These are phyloP conservation scores for Gambelia wislizenii DNA, from an alignment of 2,797 vertebrate species.

Conservation along the genomic window DNA sequence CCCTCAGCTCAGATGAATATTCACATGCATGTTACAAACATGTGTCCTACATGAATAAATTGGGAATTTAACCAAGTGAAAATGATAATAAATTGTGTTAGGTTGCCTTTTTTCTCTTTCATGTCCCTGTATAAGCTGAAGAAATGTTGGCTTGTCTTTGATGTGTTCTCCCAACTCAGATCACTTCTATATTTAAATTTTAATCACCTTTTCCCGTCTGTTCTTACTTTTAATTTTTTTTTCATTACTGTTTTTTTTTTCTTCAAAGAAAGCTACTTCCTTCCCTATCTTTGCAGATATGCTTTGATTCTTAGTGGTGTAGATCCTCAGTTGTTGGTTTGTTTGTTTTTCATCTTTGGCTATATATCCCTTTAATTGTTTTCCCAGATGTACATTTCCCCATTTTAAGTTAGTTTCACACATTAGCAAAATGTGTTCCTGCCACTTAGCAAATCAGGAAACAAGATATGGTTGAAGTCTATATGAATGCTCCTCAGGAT, in stretches of 20 bases:
- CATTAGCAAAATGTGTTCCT: background rate
- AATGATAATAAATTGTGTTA: background rate
- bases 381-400: background rate
- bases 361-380: background rate
- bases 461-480: background rate
- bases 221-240: background rate
- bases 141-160: background rate
- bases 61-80: background rate
- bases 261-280: too few species aligned
- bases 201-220: background rate
- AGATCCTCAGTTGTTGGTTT: background rate
- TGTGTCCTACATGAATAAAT: background rate
- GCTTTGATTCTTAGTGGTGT: background rate
- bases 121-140: background rate
- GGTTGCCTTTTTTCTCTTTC: too few species aligned
- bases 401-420: background rate
- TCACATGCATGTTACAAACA: background rate
- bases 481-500: background rate
- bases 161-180: background rate
- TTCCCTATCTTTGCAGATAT: background rate
- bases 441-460: background rate
- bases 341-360: background rate
- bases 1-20: background rate
- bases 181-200: background rate
- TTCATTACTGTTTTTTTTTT: background rate